Conservation (phyloP, 1,140 invertebrate species). For the Calliopsis andreniformis region DNA sequence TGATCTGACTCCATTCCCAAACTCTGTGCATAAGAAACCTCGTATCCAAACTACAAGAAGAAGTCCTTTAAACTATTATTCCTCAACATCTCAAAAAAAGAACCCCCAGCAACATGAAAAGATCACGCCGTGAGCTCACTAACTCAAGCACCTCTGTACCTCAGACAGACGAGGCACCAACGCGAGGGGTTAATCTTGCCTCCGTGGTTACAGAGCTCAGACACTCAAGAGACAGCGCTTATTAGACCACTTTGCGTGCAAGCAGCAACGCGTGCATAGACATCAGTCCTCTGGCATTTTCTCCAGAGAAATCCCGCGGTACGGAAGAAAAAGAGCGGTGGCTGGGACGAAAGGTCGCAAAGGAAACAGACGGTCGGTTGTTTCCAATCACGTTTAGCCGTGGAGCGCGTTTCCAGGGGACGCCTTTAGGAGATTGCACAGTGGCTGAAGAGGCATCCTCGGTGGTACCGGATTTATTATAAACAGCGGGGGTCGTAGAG, state of each 20-base stretch:
- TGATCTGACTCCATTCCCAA: too few species aligned
- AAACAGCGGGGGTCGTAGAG: conserved; percentile 55
- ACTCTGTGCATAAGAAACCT: too few species aligned
- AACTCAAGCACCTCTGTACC: too few species aligned
- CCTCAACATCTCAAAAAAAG: too few species aligned
- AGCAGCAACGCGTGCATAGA: too few species aligned
- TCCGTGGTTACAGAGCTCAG: too few species aligned
- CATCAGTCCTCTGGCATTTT: not conserved
- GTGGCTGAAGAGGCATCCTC: conserved; percentile 25
- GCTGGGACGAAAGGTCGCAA: not conserved
- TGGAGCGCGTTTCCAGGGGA: not conserved
- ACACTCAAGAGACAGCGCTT: not conserved
- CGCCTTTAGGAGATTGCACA: conserved; percentile 25
- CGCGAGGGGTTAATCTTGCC: too few species aligned
- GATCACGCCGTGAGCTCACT: too few species aligned
- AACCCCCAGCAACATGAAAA: too few species aligned
- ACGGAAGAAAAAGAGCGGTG: not conserved
- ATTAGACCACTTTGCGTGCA: conserved; percentile 3
- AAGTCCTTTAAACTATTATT: too few species aligned
- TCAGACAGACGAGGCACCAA: too few species aligned
- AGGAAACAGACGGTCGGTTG: conserved; percentile 8
- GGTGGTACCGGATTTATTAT: conserved; percentile 73
- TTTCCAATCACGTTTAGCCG: conserved; percentile 18
- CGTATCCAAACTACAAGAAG: too few species aligned
- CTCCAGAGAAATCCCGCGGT: not conserved